Evolutionary conservation across 2,113 vertebrate species (phyloP).

Genomic region (Cavia porcellus): DNA sequence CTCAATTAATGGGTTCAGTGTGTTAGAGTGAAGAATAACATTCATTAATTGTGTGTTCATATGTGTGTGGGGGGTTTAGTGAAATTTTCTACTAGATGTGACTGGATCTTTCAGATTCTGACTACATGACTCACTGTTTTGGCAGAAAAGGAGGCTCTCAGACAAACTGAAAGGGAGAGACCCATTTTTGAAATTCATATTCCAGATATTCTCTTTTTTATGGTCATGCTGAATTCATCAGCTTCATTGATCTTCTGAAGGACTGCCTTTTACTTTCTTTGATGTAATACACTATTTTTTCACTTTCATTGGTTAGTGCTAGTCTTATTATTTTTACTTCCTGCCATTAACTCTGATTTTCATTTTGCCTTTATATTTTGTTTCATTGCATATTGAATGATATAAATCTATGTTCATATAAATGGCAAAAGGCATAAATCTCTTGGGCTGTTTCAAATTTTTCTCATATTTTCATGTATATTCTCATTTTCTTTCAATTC

Average conservation of each 20-base stretch:
- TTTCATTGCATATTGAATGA: not conserved
- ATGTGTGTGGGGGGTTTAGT: not conserved
- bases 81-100: not conserved
- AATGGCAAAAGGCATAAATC: not conserved
- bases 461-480: not conserved
- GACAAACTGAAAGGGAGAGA: not conserved
- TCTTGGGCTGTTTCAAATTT: not conserved
- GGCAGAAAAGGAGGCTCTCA: not conserved
- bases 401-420: not conserved
- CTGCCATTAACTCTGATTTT: not conserved
- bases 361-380: not conserved
- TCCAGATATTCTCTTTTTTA: not conserved
- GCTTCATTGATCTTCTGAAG: not conserved
- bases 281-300: not conserved
- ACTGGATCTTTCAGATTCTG: not conserved
- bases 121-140: not conserved
- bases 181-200: not conserved
- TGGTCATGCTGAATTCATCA: not conserved
- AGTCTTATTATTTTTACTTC: not conserved
- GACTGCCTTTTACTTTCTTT: not conserved
- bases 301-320: not conserved
- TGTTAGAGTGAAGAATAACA: not conserved
- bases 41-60: not conserved
- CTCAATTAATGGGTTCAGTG: not conserved
- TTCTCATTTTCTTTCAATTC: not conserved